Evolutionary conservation across 2,888 invertebrate genomes (phyloP), one percentile per base, ranked within the genome.

Genomic region (Erebia aethiops): DNA sequence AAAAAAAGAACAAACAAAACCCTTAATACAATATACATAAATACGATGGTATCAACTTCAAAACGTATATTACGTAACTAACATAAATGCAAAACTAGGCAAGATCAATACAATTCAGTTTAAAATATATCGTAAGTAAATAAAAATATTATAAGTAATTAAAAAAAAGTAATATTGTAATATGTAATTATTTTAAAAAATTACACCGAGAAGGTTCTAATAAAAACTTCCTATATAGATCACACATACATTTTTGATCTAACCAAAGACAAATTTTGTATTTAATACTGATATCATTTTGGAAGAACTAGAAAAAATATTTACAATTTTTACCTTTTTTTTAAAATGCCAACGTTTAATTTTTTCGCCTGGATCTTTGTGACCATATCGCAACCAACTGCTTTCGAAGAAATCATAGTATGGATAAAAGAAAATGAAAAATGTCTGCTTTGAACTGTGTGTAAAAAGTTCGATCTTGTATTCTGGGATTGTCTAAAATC

Each of bases 381-480:
- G 92, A 93, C 88, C 91, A 85, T 90, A 80, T 90, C 90, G 89
- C 89, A 88, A 90, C 91, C 92, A 90, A 91, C 91, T 88, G 89
- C 84, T 87, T 85, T 81, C 81, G 81, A 72, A 75, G 67, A 57
- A 67, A 58, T 56, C 76, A 84, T 84, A 74, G 73, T 74, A 81
- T 80, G 85, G 84, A 80, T 81, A 82, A 88, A 84, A 78, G 74
- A 79, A 86, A 86, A 74, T 77, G 74, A 87, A 87, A 78, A 81
- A 67, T 21, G 46, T 66, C 78, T 83, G 84, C 82, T 83, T 81
- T 84, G 76, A 84, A 79, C 81, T 88, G 86, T 88, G 85, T 91
- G 92, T 92, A 93, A 93, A 92, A 93, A 92, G 92, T 92, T 87
- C 79, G 92, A 93, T 93, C 93, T 93, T 93, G 93, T 93, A 92